phyloP scores from a whole-genome alignment of 2,888 invertebrate species.

The Habrosyne pyritoides region DNA sequence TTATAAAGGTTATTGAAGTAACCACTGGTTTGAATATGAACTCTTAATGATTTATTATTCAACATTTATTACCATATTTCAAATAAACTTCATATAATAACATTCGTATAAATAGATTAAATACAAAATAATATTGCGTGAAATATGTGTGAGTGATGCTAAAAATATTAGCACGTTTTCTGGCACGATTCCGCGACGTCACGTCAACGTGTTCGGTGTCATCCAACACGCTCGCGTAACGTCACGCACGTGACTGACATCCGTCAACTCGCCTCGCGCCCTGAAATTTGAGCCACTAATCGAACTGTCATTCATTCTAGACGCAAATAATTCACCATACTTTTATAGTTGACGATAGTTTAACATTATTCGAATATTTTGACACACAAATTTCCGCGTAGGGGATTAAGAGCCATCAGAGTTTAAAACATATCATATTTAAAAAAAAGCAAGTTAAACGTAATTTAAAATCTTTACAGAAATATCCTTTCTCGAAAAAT shows the following conservation, averaged over 20 bases:
- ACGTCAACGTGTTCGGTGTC: constrained; percentile 7
- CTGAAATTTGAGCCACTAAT: constrained; percentile 41
- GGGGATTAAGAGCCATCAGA: no score
- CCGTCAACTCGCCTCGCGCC: constrained; percentile 4
- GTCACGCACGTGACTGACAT: constrained; percentile 10
- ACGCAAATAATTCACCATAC: constrained; percentile 18
- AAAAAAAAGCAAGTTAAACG: no score
- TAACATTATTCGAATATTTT: constrained; percentile 19
- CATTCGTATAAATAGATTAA: background rate
- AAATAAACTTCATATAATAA: background rate
- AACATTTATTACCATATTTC: no score
- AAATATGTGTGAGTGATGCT: background rate
- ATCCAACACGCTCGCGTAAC: constrained; percentile 11
- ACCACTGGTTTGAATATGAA: no score
- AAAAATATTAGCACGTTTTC: background rate
- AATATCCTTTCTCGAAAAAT: no score
- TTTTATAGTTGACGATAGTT: constrained; percentile 31
- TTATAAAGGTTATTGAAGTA: no score
- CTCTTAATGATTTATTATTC: no score
- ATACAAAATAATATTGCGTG: background rate
- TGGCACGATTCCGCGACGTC: background rate
- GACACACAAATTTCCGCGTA: no score
- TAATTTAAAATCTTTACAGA: no score
- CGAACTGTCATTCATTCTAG: constrained; percentile 35
- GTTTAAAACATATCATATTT: no score